Conservation (phyloP, 2,797 vertebrate genomes). For the Iguana delicatissima region DNA sequence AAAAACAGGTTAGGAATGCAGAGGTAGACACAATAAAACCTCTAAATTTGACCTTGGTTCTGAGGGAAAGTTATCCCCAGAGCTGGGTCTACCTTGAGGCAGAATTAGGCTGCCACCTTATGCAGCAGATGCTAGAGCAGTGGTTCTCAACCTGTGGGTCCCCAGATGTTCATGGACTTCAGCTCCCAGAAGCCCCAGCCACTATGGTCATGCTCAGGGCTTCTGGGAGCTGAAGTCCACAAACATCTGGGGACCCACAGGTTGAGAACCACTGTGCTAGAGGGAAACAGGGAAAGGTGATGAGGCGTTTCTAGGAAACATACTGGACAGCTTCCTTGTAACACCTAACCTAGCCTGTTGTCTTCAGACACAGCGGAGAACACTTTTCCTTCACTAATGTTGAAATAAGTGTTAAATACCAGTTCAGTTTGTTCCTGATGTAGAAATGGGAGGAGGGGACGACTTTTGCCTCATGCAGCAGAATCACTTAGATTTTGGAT, state of each 20-base stretch:
- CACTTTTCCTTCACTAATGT: not conserved
- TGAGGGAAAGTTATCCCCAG: not conserved
- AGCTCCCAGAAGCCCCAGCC: no score
- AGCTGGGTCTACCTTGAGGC: not conserved
- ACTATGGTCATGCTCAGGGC: no score
- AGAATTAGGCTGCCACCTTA: not conserved
- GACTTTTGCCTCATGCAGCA: not conserved
- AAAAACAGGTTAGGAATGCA: slow-evolving; percentile 1
- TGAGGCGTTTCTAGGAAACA: not conserved
- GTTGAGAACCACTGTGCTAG: no score
- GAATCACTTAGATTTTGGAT: not conserved
- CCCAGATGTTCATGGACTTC: no score
- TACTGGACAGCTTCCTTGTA: not conserved
- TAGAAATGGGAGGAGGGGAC: no score
- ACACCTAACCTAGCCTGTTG: not conserved
- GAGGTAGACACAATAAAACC: not conserved
- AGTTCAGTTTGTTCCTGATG: not conserved
- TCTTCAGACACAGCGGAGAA: not conserved
- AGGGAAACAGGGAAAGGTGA: not conserved
- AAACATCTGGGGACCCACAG: no score
- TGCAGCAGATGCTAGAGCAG: not conserved
- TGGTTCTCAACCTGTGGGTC: no score
- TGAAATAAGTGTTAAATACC: not conserved
- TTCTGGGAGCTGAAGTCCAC: no score
- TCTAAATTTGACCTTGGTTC: not conserved